Evolutionary conservation across 2,113 vertebrate genomes (phyloP), one percentile per base, ranked within the genome.

Genomic region (Genyomyrus donnyi): DNA sequence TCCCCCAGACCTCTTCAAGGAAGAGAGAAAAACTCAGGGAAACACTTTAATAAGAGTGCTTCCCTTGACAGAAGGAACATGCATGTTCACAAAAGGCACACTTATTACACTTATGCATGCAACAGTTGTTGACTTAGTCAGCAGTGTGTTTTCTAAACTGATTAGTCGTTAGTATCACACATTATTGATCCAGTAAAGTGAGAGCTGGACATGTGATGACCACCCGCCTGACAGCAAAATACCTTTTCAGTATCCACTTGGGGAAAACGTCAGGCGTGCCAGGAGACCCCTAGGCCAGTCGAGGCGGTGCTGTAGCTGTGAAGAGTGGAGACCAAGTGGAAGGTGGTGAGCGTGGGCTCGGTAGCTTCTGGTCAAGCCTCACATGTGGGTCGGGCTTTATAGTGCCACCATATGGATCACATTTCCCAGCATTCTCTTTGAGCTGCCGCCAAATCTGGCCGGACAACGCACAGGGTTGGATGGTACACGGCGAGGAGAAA

Each of bases 381-480:
- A 91, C 93, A 93, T 94, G 92, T 93, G 92, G 90, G 27, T 93
- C 89, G 85, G 92, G 92, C 94, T 96, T 89, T 91, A 93, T 96
- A 94, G 92, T 93, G 92, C 92, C 93, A 94, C 91, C 89, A 50
- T 94, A 94, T 92, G 93, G 95, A 95, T 94, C 89, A 91, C 56
- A 92, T 94, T 95, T 95, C 92, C 94, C 91, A 91, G 89, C 94
- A 94, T 94, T 94, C 91, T 92, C 92, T 90, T 92, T 92, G 93
- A 95, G 91, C 93, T 92, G 89, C 91, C 92, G 95, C 93, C 94
- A 94, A 88, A 5, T 92, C 13, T 58, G 92, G 91, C 94, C 93
- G 94, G 94, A 96, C 92, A 94, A 95, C 94, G 95, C 94, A 88
- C 89, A 66, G 88, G 58, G 95, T 93, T 92, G 90, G 74, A 92